Percentiles rank a stretch among this genome's conserved stretches.
Evolutionary conservation across 2,797 vertebrate genomes (phyloP).

Genomic region (Gadopsis bispinosus): DNA sequence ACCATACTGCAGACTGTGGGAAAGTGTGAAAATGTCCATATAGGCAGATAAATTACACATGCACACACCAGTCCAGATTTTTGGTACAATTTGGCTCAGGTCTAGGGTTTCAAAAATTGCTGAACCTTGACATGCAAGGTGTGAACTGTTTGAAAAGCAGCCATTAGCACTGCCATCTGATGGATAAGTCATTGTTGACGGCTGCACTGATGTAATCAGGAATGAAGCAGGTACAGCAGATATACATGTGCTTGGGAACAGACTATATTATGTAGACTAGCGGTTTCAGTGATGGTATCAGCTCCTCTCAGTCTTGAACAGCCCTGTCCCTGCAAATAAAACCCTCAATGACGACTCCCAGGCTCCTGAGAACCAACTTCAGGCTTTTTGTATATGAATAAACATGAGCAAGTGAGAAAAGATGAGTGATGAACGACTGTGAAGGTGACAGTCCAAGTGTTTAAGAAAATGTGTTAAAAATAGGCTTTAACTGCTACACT

Average conservation of each 20-base stretch:
- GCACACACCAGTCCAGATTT: background rate
- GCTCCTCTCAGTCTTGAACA: slow-evolving; percentile 36
- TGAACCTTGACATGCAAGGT: slow-evolving; percentile 52
- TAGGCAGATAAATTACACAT: background rate
- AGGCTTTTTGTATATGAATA: slow-evolving; percentile 56
- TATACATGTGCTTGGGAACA: slow-evolving; percentile 70
- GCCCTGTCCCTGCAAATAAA: slow-evolving; percentile 40
- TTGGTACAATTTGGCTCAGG: slow-evolving; percentile 11
- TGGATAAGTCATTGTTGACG: slow-evolving; percentile 35
- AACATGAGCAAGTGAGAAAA: slow-evolving; percentile 31
- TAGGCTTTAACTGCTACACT: background rate
- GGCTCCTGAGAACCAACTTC: slow-evolving; percentile 73
- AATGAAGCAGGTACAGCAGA: slow-evolving; percentile 58
- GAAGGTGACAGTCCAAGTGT: slow-evolving; percentile 4
- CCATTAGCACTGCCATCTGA: slow-evolving; percentile 51
- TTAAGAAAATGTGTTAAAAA: background rate
- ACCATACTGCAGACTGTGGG: slow-evolving; percentile 57
- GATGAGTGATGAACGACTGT: slow-evolving; percentile 21
- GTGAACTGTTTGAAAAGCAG: slow-evolving; percentile 58
- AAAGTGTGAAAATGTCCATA: slow-evolving; percentile 41
- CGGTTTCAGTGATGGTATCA: slow-evolving; percentile 79
- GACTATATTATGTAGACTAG: slow-evolving; percentile 39
- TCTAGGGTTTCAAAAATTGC: slow-evolving; percentile 35
- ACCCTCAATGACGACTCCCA: slow-evolving; percentile 37
- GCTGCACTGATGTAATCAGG: slow-evolving; percentile 36